phyloP scores from a whole-genome alignment of 2,888 invertebrate genomes.

The Gymnosoma rotundatum region DNA sequence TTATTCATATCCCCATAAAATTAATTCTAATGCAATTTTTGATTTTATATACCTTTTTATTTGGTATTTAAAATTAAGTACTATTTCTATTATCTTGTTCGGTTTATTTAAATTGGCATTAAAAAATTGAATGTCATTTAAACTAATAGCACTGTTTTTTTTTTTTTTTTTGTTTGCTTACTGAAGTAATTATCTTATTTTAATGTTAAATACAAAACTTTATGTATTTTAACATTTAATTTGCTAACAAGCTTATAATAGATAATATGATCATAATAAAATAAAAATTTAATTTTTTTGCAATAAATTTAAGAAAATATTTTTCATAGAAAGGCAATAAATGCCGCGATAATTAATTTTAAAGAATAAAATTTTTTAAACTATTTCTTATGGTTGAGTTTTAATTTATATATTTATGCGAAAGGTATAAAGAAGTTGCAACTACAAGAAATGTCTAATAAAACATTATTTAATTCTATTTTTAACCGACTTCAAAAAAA shows the following conservation, averaged over 20 bases:
- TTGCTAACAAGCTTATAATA: constrained; percentile 35
- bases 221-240: constrained; percentile 21
- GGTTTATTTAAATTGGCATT: constrained; percentile 18
- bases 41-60: constrained; percentile 55
- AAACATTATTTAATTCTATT: too few species aligned
- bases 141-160: neutral
- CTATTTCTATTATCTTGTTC: constrained; percentile 14
- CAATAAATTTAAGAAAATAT: neutral
- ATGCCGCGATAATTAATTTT: too few species aligned
- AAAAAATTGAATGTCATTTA: constrained; percentile 37
- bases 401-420: too few species aligned
- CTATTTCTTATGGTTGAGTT: too few species aligned
- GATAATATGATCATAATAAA: constrained; percentile 34
- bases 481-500: too few species aligned
- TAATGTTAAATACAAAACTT: constrained; percentile 6
- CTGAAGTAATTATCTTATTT: neutral
- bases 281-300: neutral
- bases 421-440: too few species aligned
- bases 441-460: too few species aligned
- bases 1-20: constrained; percentile 50
- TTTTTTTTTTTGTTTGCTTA: neutral
- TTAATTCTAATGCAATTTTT: constrained; percentile 56
- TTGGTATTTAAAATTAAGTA: constrained; percentile 28
- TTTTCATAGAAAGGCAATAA: too few species aligned
- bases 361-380: too few species aligned